phyloP scores from a whole-genome alignment of 2,888 invertebrate genomes.

The Vesta saturnalis region DNA sequence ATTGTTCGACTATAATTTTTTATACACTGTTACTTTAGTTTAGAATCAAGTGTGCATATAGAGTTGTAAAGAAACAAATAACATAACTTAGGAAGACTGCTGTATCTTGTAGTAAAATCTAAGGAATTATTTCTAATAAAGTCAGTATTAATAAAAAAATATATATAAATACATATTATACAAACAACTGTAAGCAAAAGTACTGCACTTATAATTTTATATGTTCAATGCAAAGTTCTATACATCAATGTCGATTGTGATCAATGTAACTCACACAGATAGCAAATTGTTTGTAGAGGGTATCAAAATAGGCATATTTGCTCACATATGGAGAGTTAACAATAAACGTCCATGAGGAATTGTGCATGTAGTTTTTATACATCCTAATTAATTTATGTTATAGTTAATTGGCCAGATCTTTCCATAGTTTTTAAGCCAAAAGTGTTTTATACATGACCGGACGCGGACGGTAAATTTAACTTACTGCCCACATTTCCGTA shows the following conservation, averaged over 20 bases:
- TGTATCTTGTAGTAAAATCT: neutral
- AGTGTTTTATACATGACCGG: too few relatives aligned
- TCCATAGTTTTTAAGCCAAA: too few relatives aligned
- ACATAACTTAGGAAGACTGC: neutral
- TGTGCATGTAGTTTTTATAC: too few relatives aligned
- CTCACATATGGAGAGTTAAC: slow-evolving; percentile 7
- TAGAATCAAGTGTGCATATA: too few relatives aligned
- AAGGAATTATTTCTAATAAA: neutral
- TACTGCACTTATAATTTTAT: neutral
- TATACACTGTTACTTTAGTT: too few relatives aligned
- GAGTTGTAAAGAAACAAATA: too few relatives aligned
- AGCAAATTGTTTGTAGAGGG: neutral
- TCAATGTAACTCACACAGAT: slow-evolving; percentile 10
- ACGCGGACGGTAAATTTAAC: too few relatives aligned
- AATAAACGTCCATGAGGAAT: slow-evolving; percentile 24
- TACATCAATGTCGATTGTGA: slow-evolving; percentile 22
- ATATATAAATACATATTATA: neutral
- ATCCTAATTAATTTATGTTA: too few relatives aligned
- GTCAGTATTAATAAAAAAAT: neutral
- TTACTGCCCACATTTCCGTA: too few relatives aligned
- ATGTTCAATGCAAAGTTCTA: slow-evolving; percentile 5
- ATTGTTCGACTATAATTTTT: too few relatives aligned
- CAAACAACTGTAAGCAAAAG: neutral
- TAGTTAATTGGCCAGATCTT: too few relatives aligned
- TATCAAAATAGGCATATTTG: slow-evolving; percentile 9